Base-by-base conservation (phyloP, 1,140 invertebrate species). In the Hyphantria cunea region DNA sequence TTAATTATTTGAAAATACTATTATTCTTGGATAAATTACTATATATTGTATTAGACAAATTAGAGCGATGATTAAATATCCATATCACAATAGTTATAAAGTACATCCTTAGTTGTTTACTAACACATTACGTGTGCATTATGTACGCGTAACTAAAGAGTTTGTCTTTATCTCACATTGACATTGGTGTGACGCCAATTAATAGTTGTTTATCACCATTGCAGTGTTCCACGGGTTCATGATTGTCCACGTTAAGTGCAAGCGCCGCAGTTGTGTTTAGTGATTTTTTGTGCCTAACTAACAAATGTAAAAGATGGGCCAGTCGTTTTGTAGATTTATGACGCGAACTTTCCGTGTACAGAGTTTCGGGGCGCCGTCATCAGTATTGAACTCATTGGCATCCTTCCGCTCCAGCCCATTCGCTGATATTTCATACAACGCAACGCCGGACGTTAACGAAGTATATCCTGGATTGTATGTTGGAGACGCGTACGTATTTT, bases 381-480 rank as follows among this genome's bases (percentile, higher is more conserved):
- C 84, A 15, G 74, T 88, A 66, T 64, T 88, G 67, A 84, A 80
- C 53, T 84, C 86, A 8, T 65, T 86, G 65, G 80, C 78, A 17
- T 82, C 84, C 44, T 80, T 82, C 66, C 82, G 86, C 31, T 68
- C 84, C 52, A 68, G 86, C 58, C 76, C 80, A 14, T 80, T 81
- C 71, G 71, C 81, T 48, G 82, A 88, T 62, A 71, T 82, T 55
- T 62, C 78, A 15, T 86, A 88, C 68, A 78, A 55, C 25, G 63
- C 84, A n/a, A 77, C 78, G 8, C 88, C 88, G 15, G 94, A 95
- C 82, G 93, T 94, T 74, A 95, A 96, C 89, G 95, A 96, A 91
- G 95, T 96, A 9, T 96, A 95, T 89, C 95, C 96, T 50, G 92
- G 93, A 58, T 92, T 97, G 61, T 96, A 92, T 76, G 93, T 97